Evolutionary conservation across 2,113 vertebrate genomes (phyloP).

Genomic region (Columba livia): DNA sequence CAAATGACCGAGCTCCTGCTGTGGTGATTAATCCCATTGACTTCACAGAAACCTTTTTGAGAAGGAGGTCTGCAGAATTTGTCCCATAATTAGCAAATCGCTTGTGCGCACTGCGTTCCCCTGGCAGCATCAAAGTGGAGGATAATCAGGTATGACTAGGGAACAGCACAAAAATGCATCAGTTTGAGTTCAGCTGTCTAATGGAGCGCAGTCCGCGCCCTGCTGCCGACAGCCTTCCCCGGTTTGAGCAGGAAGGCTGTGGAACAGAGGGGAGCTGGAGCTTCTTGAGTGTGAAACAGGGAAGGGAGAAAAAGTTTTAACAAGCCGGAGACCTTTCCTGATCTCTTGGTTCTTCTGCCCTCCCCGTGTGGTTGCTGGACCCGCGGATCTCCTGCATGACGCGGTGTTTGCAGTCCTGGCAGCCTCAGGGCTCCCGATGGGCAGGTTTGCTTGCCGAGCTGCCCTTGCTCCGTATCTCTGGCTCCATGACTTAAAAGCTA

Average conservation of each 20-base stretch:
- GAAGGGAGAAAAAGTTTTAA: not conserved
- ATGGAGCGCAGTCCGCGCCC: constrained; percentile 5
- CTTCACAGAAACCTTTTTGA: constrained; percentile 17
- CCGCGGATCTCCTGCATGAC: not conserved
- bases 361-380: not conserved
- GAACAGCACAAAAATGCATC: not conserved
- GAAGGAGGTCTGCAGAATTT: constrained; percentile 25
- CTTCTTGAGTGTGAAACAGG: not conserved
- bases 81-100: constrained; percentile 49
- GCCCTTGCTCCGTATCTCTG: not conserved
- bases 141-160: constrained; percentile 53
- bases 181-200: not conserved
- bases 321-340: not conserved
- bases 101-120: not conserved
- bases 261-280: not conserved
- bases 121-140: constrained; percentile 39
- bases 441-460: not conserved
- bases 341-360: not conserved
- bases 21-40: constrained; percentile 25
- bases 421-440: not conserved
- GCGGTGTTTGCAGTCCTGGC: not conserved
- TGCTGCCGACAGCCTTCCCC: not conserved
- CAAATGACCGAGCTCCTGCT: constrained; percentile 5
- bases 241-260: not conserved
- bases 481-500: not conserved